Evolutionary conservation across 1,140 invertebrate species (phyloP), one percentile per base, ranked within the genome.

Genomic region (Rhopalosiphum padi): DNA sequence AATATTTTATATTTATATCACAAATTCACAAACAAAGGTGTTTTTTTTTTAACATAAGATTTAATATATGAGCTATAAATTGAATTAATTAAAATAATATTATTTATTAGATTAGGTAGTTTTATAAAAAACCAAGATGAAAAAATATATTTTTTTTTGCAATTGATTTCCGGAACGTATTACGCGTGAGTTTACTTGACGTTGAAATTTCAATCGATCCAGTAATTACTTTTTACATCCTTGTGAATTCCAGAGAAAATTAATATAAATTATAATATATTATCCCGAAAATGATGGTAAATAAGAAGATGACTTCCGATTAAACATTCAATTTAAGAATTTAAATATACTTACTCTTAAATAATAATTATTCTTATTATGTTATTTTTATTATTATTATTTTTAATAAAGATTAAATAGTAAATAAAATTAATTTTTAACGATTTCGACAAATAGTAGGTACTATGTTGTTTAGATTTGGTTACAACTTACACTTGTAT

Each of bases 141-240:
- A 91, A 91, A 46, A 43, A 77, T 15, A 25, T 43, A 18, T 46
- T 91, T 77, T 43, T 46, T n/a, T 48, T 91, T 22, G 60, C 21
- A 77, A 77, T 91, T 77, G 41, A 77, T 91, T 91, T 91, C 90
- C 60, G 51, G 41, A 82, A 91, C 3, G 23, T 91, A 82, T 91
- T 82, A 35, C 22, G 2, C 23, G 1, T 1, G 51, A 55, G 55
- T 55, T 11, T 37, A 41, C 37, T 9, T 90, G 0, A 60, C 23
- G 51, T n/a, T 25, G 1, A 55, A 60, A 41, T 55, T 90, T 35
- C 15, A 60, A 90, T 90, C 88, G 46, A 55, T 41, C 22, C 1
- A 90, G 88, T 90, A 90, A 90, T 90, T 90, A 55, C 46, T 35
- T 51, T 88, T 22, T 43, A 88, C 35, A 25, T 55, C 15, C 51